These are phyloP conservation scores for Elysia chlorotica DNA, from an alignment of 1,140 invertebrate genomes.

Conservation along the genomic window DNA sequence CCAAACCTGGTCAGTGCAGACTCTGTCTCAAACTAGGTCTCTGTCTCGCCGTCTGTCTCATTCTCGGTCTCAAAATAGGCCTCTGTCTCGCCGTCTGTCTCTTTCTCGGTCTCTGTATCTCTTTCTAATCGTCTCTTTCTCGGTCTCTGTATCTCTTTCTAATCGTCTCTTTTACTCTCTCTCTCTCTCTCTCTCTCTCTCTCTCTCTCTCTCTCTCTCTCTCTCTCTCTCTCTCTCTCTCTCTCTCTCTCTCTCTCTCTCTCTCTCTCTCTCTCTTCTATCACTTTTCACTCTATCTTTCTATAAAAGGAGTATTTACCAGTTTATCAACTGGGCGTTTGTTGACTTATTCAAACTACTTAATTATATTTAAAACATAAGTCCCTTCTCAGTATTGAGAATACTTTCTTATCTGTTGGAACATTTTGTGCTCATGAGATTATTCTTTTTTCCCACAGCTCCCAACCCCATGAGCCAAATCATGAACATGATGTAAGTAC, in stretches of 20 bases:
- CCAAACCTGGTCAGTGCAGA: not conserved
- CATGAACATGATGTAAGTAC: too few relatives aligned
- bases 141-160: not conserved
- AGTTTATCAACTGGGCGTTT: too few relatives aligned
- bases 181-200: not conserved
- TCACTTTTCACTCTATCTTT: too few relatives aligned
- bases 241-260: not conserved
- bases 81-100: not conserved
- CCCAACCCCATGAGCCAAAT: too few relatives aligned
- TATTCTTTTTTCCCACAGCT: too few relatives aligned
- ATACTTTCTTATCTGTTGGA: too few relatives aligned
- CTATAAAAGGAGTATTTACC: not conserved
- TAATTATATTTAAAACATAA: too few relatives aligned
- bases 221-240: not conserved
- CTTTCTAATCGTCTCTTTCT: not conserved
- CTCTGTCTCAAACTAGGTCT: not conserved
- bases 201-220: not conserved
- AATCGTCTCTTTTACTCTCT: not conserved
- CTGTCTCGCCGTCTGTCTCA: not conserved
- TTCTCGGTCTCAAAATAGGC: not conserved
- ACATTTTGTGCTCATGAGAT: too few relatives aligned
- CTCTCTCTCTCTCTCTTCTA: not conserved
- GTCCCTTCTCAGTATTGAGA: too few relatives aligned
- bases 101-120: not conserved
- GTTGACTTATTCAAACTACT: too few relatives aligned